Evolutionary conservation across 1,140 invertebrate genomes (phyloP).

Genomic region (Gerris buenoi): DNA sequence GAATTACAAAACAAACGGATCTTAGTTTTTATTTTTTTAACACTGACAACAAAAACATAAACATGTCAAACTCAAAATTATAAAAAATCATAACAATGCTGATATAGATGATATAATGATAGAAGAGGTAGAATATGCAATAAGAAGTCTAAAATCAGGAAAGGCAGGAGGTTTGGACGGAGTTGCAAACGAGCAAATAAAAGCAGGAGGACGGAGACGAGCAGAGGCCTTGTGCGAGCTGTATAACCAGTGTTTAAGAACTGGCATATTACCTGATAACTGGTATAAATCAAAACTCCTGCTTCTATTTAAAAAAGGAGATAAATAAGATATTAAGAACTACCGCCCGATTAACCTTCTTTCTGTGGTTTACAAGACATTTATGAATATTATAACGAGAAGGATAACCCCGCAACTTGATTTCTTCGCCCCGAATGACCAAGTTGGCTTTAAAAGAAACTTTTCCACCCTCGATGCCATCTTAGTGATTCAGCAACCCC

Average conservation of each 20-base stretch:
- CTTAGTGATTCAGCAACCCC: not conserved
- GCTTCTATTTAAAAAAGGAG: not conserved
- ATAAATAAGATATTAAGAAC: not conserved
- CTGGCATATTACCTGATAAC: not conserved
- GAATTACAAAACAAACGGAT: too few species aligned
- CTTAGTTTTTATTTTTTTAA: too few species aligned
- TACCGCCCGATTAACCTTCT: not conserved
- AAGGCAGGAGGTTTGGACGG: too few species aligned
- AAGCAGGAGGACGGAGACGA: not conserved
- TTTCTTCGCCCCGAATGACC: too few species aligned
- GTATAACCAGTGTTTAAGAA: too few species aligned
- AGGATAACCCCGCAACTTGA: not conserved
- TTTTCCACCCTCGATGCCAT: too few species aligned
- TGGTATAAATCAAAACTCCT: not conserved
- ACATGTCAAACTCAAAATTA: too few species aligned
- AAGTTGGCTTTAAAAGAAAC: not conserved
- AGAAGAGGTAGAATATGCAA: not conserved
- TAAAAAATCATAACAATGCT: too few species aligned
- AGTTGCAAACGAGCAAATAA: too few species aligned
- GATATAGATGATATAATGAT: too few species aligned
- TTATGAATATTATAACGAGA: not conserved
- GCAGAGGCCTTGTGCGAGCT: not conserved
- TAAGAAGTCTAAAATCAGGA: too few species aligned
- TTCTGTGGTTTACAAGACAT: not conserved
- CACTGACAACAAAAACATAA: too few species aligned